A percentile compares a stretch with the other conserved stretches of the same genome.
Conservation (phyloP, 2,888 invertebrate species). For the Lymantria dispar region DNA sequence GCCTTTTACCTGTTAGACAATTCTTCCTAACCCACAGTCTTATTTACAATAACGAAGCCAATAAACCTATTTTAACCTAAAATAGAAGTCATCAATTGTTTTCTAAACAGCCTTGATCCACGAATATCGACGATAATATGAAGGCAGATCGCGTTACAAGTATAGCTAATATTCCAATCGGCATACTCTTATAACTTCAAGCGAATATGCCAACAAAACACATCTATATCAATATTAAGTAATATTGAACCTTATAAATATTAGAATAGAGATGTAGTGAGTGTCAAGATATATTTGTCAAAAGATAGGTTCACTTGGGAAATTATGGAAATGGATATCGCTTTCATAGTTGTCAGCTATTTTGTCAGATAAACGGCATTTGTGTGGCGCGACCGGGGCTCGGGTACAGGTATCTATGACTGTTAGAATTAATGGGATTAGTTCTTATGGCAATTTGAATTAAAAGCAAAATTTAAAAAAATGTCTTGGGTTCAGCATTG, state of each 20-base stretch:
- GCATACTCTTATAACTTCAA: slow-evolving; percentile 36
- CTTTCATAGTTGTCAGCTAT: slow-evolving; percentile 51
- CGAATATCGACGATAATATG: slow-evolving; percentile 35
- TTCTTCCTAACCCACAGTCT: no score
- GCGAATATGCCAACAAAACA: slow-evolving; percentile 9
- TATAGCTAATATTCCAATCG: slow-evolving; percentile 46
- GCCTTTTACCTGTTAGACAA: no score
- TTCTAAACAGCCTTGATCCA: slow-evolving; percentile 32
- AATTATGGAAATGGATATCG: slow-evolving; percentile 57
- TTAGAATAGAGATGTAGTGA: neutral
- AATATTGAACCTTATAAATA: slow-evolving; percentile 2
- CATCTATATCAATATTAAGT: neutral
- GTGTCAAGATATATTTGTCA: slow-evolving; percentile 14
- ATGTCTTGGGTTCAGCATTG: no score
- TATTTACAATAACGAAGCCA: no score
- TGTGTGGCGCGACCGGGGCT: slow-evolving; percentile 45
- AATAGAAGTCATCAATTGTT: slow-evolving; percentile 12
- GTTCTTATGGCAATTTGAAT: neutral
- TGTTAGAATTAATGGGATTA: neutral
- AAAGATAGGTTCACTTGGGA: slow-evolving; percentile 45
- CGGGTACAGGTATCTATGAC: slow-evolving; percentile 5
- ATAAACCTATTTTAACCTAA: slow-evolving; percentile 10
- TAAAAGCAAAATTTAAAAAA: neutral
- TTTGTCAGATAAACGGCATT: slow-evolving; percentile 56
- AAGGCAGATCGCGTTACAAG: slow-evolving; percentile 42